Evolutionary conservation across 2,888 invertebrate species (phyloP).

Genomic region (Lottia scabra): DNA sequence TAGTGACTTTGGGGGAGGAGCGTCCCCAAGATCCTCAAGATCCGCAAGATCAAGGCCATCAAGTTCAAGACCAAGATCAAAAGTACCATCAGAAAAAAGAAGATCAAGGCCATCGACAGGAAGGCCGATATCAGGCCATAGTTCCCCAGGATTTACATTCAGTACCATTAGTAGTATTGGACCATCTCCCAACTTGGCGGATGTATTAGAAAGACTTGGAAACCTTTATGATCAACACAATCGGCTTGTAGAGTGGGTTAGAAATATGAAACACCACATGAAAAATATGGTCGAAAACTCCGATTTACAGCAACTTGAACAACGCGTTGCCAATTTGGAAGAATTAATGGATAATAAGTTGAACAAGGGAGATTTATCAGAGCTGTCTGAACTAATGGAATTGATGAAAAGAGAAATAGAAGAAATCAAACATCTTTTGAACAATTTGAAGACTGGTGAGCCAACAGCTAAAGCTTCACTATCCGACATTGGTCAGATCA

Average conservation of each 20-base stretch:
- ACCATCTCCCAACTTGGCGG: slow-evolving; percentile 59
- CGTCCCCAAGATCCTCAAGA: too few species aligned
- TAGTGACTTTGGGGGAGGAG: background rate
- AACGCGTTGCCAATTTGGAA: background rate
- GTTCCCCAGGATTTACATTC: slow-evolving; percentile 36
- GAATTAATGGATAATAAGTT: background rate
- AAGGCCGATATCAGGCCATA: slow-evolving; percentile 42
- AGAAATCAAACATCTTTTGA: background rate
- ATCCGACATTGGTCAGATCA: background rate
- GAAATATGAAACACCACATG: slow-evolving; percentile 56
- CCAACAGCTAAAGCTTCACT: background rate
- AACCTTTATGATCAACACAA: slow-evolving; percentile 56
- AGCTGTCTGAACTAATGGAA: background rate
- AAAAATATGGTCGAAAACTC: background rate
- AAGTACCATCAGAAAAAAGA: slow-evolving; percentile 13
- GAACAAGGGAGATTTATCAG: background rate
- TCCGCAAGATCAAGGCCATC: background rate
- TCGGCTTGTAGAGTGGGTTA: slow-evolving; percentile 54
- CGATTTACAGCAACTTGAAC: background rate
- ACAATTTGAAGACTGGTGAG: background rate
- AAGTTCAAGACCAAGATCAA: slow-evolving; percentile 4
- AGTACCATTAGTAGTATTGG: slow-evolving; percentile 43
- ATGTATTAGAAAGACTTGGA: slow-evolving; percentile 63
- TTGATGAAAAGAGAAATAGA: background rate
- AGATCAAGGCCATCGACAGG: slow-evolving; percentile 2